phyloP scores from a whole-genome alignment of 2,797 vertebrate species.

The Selene dorsalis region DNA sequence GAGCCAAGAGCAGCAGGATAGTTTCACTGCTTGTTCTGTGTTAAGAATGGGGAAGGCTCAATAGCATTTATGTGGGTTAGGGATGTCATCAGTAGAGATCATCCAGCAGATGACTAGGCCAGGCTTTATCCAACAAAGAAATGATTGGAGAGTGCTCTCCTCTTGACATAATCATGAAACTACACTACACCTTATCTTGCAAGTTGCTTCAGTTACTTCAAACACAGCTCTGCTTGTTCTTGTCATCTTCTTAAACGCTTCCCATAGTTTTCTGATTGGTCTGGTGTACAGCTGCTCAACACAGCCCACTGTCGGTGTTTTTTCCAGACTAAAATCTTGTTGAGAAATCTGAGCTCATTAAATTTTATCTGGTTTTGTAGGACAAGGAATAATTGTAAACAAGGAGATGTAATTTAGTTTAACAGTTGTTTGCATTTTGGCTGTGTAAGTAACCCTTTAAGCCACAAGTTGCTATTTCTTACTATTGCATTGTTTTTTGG shows the following conservation, averaged over 20 bases:
- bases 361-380: slow-evolving; percentile 1
- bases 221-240: slow-evolving; percentile 14
- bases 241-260: slow-evolving; percentile 11
- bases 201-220: not conserved
- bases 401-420: slow-evolving; percentile 3
- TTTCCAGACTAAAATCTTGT: slow-evolving; percentile 7
- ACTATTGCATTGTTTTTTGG: slow-evolving; percentile 37
- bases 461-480: slow-evolving; percentile 31
- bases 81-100: not conserved
- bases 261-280: not conserved
- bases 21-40: not conserved
- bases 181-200: not conserved
- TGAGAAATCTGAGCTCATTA: slow-evolving; percentile 14
- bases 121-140: not conserved
- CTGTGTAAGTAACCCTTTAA: slow-evolving; percentile 19
- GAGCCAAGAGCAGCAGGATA: slow-evolving; percentile 1
- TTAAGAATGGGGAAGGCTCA: not conserved
- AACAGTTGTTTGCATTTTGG: slow-evolving; percentile 32
- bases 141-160: not conserved
- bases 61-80: not conserved
- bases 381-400: not conserved
- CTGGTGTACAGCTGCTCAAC: slow-evolving; percentile 23
- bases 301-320: not conserved
- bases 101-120: not conserved
- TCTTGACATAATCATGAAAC: not conserved